Conservation (phyloP, 2,888 invertebrate species). For the Drosophila parthenogenetica region DNA sequence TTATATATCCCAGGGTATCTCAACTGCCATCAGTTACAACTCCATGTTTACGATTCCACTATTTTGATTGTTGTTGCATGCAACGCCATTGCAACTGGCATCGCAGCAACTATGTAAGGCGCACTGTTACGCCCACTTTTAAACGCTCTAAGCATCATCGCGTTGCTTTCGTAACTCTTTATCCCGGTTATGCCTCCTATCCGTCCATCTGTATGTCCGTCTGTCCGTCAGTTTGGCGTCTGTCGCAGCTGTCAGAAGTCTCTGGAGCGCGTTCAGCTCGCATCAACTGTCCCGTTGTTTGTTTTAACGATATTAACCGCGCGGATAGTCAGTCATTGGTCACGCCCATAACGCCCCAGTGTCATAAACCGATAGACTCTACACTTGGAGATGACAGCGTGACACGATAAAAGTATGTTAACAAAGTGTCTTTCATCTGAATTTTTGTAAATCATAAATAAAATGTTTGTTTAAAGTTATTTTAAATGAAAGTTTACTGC, state of each 20-base stretch:
- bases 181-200: background rate
- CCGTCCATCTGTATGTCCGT: background rate
- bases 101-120: conserved; percentile 29
- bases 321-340: conserved; percentile 53
- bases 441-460: no score
- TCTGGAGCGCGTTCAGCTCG: conserved; percentile 46
- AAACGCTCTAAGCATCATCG: conserved; percentile 45
- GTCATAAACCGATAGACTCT: conserved; percentile 30
- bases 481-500: no score
- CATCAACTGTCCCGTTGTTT: conserved; percentile 61
- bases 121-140: conserved; percentile 40
- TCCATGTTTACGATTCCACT: background rate
- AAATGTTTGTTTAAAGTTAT: no score
- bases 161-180: background rate
- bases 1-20: background rate
- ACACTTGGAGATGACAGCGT: conserved; percentile 31
- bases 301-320: conserved; percentile 67
- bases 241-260: conserved; percentile 27
- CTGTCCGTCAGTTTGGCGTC: background rate
- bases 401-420: no score
- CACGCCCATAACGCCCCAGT: conserved; percentile 63
- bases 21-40: background rate
- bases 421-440: no score
- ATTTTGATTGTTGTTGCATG: conserved; percentile 6
- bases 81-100: conserved; percentile 18